Conservation (phyloP, 2,797 vertebrate species). For the Megaceryle alcyon region DNA sequence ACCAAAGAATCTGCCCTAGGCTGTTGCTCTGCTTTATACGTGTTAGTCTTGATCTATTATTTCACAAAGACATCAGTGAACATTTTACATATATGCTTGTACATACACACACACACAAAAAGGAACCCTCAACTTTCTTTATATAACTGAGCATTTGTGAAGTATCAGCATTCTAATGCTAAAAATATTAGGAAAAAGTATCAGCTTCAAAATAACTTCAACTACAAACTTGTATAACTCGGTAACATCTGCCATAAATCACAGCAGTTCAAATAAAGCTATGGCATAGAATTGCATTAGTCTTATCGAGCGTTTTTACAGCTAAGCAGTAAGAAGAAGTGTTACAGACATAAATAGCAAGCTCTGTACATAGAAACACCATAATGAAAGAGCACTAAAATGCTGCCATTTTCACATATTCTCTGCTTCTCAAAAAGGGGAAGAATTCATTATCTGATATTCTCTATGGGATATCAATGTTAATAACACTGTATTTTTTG, state of each 20-base stretch:
- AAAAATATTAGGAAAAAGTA: not conserved
- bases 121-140: not conserved
- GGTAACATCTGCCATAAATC: constrained; percentile 8
- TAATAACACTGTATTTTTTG: not conserved
- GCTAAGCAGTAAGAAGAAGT: constrained; percentile 18
- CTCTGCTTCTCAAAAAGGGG: not conserved
- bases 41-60: not conserved
- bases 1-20: not conserved
- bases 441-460: not conserved
- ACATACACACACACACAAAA: not conserved
- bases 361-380: not conserved
- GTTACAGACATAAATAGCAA: constrained; percentile 13
- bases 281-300: not conserved
- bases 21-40: not conserved
- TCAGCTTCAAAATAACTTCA: not conserved
- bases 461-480: not conserved
- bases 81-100: not conserved
- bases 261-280: constrained; percentile 28
- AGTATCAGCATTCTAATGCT: not conserved
- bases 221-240: not conserved
- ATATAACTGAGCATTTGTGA: not conserved
- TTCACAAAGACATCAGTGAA: not conserved
- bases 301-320: constrained; percentile 27
- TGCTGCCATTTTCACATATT: not conserved
- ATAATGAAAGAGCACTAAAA: not conserved